Evolutionary conservation across 37 sponge, comb jelly and placozoan genomes (phyloP), one percentile per base, ranked within the genome.

Genomic region (Amphimedon queenslandica): DNA sequence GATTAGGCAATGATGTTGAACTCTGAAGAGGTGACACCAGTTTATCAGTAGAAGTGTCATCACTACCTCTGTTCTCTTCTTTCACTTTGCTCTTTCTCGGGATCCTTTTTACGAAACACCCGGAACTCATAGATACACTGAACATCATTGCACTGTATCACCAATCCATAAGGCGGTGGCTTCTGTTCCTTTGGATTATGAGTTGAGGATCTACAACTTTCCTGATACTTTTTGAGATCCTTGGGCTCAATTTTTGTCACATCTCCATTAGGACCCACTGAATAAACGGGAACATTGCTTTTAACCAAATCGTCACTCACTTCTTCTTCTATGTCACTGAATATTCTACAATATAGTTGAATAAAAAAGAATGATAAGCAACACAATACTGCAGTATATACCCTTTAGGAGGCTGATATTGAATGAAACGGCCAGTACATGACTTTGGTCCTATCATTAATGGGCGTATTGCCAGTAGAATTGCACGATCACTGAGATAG

Each of bases 391-490:
- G 23, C 16, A 25, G 6, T 5, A 42, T 60, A 40, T 41, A 75
- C 76, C 18, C 43, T 27, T 42, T 11, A 10, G 76, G 6, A 29
- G 76, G 76, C 33, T 75, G 40, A 25, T 64, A 75, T 40, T 75
- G 40, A 41, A 27, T 58, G 53, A 64, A 75, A 16, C 32, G 2
- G 2, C 36, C 30, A 24, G 60, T 24, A 16, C 56, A 25, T 11
- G 25, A 28, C 13, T 55, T 41, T 24, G 57, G 40, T 11, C 70
- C 79, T 37, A 78, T 69, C 47, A 31, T 69, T 23, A 78, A 69
- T 38, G 79, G 79, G 36, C 79, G 37, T 58, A 78, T 51, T 24
- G 79, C 70, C 34, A 78, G 42, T 1, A 78, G 33, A 1, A 78
- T 69, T 18, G 61, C 70, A 4, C 34, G 27, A 1, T 38, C 31